Evolutionary conservation across 2,888 invertebrate species (phyloP), one percentile per base, ranked within the genome.

Genomic region (Leucania comma): DNA sequence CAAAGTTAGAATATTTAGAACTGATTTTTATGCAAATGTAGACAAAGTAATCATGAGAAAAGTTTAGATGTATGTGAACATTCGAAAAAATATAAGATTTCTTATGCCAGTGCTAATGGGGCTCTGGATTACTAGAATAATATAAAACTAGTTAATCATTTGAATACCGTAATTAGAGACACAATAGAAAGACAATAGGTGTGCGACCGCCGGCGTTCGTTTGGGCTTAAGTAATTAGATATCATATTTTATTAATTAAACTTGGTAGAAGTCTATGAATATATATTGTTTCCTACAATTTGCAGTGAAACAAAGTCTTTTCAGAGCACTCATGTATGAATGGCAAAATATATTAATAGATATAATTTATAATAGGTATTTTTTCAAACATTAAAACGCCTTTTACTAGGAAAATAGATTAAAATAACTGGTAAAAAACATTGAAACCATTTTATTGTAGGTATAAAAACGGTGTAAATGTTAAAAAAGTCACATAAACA

Each of bases 401-500:
- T 48, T 48, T 26, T 17, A 26, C 9, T 14, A 46, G 20, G n/a
- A 20, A 29, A 38, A 22, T 42, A 24, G 20, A 50, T 17, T 32
- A 10, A 22, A 38, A 56, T 51, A 51, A 42, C 17, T 26, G 14
- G 10, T 5, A 6, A 22, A 8, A 42, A 56, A 38, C 22, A 50
- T 10, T 20, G 24, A 20, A 72, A 35, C 22, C 22, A 10, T 26
- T 3, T 38, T 38, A 53, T 35, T 48, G 3, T 58, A 14, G 5
- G 6, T 42, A 42, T 14, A 38, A 38, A 38, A 38, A 38, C 3
- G 20, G 51, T 35, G 22, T 22, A 60, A 48, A 38, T 9, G 1
- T 9, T 35, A 10, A 50, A 48, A 75, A 50, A 48, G 20, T 51
- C 17, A 74, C 32, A 17, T 51, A 46, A 57, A 67, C 20, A 42